Percentiles rank a stretch among this genome's conserved stretches.
Evolutionary conservation across 2,113 vertebrate genomes (phyloP).

Genomic region (Rallus limicola): DNA sequence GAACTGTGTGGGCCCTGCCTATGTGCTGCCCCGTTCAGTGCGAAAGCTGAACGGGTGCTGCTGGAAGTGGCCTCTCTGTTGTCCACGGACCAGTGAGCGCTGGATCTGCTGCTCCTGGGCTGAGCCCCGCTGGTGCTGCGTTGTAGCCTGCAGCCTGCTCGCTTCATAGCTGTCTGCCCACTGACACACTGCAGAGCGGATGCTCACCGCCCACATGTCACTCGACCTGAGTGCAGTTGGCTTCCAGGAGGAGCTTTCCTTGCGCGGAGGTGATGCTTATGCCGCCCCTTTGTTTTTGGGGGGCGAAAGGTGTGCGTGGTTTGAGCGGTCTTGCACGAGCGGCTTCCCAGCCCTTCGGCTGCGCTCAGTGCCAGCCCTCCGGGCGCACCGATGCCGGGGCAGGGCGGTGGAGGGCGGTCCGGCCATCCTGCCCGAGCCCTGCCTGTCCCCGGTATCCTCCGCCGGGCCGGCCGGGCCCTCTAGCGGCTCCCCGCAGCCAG

Average conservation of each 20-base stretch:
- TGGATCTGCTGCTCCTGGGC: neutral
- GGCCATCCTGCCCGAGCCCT: too few species aligned
- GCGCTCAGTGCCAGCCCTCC: too few species aligned
- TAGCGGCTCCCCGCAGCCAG: neutral
- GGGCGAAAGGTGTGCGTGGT: too few species aligned
- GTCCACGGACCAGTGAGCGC: fast-evolving
- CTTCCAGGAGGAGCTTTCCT: neutral
- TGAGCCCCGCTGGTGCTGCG: fast-evolving
- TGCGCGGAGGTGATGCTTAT: neutral
- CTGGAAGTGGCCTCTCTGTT: neutral
- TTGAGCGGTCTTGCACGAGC: neutral
- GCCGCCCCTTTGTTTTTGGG: too few species aligned
- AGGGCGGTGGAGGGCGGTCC: neutral
- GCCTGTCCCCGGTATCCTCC: neutral
- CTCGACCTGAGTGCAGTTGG: neutral
- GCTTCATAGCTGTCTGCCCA: neutral
- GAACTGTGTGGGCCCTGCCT: too few species aligned
- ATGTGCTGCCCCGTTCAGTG: neutral
- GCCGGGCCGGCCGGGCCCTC: neutral
- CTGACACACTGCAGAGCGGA: neutral
- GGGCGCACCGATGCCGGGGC: fast-evolving
- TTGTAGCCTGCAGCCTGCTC: neutral
- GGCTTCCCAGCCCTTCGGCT: neutral
- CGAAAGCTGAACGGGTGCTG: neutral
- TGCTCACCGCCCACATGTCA: neutral